Percentiles rank a stretch among this genome's conserved stretches.
Evolutionary conservation across 30 jellyfish, hydroid and myxozoan genomes (phyloP).

Genomic region (Clytia hemisphaerica): DNA sequence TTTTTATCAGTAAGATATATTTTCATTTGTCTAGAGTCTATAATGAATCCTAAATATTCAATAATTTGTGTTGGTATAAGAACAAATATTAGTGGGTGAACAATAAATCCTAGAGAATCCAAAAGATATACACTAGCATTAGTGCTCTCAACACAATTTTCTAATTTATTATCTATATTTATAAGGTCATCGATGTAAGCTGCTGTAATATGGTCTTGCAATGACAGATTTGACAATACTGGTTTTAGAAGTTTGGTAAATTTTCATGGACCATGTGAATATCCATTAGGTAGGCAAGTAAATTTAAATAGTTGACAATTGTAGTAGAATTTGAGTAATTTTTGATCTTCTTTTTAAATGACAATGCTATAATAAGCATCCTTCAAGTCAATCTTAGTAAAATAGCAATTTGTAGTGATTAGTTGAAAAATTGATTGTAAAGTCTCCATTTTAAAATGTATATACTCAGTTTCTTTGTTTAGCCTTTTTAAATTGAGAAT

Average conservation of each 20-base stretch:
- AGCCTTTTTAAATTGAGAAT: too few relatives aligned
- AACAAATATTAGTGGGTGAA: slow-evolving; percentile 8
- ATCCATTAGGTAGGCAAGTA: slow-evolving; percentile 12
- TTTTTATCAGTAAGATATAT: not conserved
- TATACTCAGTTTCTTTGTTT: too few relatives aligned
- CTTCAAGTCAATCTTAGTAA: too few relatives aligned
- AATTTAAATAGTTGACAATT: not conserved
- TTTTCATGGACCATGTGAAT: slow-evolving; percentile 22
- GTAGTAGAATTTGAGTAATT: not conserved
- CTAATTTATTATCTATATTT: not conserved
- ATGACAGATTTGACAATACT: slow-evolving; percentile 14
- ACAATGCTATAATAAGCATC: too few relatives aligned
- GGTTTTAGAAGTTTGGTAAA: slow-evolving; percentile 30
- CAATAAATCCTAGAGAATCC: slow-evolving; percentile 11
- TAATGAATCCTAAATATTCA: slow-evolving; percentile 18
- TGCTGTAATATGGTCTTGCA: slow-evolving; percentile 17
- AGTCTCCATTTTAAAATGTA: too few relatives aligned
- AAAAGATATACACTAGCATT: not conserved
- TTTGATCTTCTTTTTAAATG: not conserved
- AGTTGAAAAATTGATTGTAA: too few relatives aligned
- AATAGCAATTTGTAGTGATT: too few relatives aligned
- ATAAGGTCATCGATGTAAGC: slow-evolving; percentile 30
- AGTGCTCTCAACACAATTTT: not conserved
- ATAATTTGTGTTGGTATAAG: slow-evolving; percentile 1
- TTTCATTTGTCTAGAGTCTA: slow-evolving; percentile 3